A percentile compares a stretch with the other conserved stretches of the same genome.
Evolutionary conservation across 2,797 vertebrate genomes (phyloP).

Genomic region (Sciaenops ocellatus): DNA sequence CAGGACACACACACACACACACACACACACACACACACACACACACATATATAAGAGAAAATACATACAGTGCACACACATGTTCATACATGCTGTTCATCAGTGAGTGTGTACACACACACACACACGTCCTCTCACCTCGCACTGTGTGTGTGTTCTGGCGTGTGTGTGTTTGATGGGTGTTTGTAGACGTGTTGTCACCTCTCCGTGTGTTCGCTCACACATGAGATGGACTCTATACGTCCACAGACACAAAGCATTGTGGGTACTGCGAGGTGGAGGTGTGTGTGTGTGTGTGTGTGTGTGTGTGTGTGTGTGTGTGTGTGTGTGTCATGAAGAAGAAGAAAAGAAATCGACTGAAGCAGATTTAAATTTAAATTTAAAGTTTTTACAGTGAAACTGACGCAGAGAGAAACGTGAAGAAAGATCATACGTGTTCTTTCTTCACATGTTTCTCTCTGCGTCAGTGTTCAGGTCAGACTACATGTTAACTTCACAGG

Average conservation of each 20-base stretch:
- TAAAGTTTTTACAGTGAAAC: too few species aligned
- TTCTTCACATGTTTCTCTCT: too few species aligned
- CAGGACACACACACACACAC: conserved; percentile 58
- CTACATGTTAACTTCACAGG: too few species aligned
- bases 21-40: conserved; percentile 10
- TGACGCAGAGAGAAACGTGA: too few species aligned
- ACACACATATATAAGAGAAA: conserved; percentile 14
- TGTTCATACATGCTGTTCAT: conserved; percentile 29
- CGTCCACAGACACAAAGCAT: conserved; percentile 6
- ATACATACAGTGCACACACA: conserved; percentile 17
- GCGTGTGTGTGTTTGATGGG: conserved; percentile 53
- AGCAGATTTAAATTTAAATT: too few species aligned
- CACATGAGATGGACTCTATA: conserved; percentile 60
- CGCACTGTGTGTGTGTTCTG: conserved; percentile 16
- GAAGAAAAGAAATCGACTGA: too few species aligned
- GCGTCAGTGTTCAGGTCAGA: too few species aligned
- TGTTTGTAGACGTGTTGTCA: conserved; percentile 56
- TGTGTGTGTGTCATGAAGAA: too few species aligned
- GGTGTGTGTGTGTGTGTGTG: too few species aligned
- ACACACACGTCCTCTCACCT: conserved; percentile 57
- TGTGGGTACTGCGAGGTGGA: conserved; percentile 21
- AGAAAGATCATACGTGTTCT: too few species aligned
- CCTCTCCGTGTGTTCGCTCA: conserved; percentile 61
- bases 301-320: too few species aligned
- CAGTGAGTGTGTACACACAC: not conserved